Percentiles rank a stretch among this genome's conserved stretches.
Conservation (phyloP, 2,888 invertebrate species). For the Protula sp. region DNA sequence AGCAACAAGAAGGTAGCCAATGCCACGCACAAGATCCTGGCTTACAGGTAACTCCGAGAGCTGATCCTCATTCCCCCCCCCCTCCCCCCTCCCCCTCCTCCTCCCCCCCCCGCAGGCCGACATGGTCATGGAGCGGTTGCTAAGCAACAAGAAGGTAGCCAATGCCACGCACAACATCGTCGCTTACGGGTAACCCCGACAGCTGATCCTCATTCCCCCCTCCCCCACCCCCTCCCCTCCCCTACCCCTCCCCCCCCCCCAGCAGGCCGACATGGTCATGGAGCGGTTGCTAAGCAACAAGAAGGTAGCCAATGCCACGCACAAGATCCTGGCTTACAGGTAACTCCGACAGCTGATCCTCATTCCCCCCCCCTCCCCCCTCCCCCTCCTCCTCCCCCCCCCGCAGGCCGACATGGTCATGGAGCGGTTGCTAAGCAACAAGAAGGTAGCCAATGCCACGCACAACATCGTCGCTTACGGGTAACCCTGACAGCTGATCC, state of each 20-base stretch:
- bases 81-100: too few species aligned
- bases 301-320: constrained; percentile 69
- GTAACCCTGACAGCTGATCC: too few species aligned
- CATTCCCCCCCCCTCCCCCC: too few species aligned
- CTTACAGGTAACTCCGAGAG: constrained; percentile 67
- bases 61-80: too few species aligned
- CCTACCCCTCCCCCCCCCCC: too few species aligned
- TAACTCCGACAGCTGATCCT: too few species aligned
- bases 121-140: constrained; percentile 36
- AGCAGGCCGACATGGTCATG: constrained; percentile 28
- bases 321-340: constrained; percentile 77
- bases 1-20: constrained; percentile 59
- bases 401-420: constrained; percentile 28
- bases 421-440: constrained; percentile 38
- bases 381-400: too few species aligned
- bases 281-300: constrained; percentile 40
- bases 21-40: constrained; percentile 80
- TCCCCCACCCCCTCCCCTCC: too few species aligned
- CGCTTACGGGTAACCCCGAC: constrained; percentile 68
- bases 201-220: too few species aligned
- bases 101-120: background rate
- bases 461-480: constrained; percentile 80
- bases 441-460: constrained; percentile 66
- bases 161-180: constrained; percentile 80
- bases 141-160: constrained; percentile 57